Evolutionary conservation across 92 coral and sea anemone genomes (phyloP).

Genomic region (Umimayanthus chanpuru): DNA sequence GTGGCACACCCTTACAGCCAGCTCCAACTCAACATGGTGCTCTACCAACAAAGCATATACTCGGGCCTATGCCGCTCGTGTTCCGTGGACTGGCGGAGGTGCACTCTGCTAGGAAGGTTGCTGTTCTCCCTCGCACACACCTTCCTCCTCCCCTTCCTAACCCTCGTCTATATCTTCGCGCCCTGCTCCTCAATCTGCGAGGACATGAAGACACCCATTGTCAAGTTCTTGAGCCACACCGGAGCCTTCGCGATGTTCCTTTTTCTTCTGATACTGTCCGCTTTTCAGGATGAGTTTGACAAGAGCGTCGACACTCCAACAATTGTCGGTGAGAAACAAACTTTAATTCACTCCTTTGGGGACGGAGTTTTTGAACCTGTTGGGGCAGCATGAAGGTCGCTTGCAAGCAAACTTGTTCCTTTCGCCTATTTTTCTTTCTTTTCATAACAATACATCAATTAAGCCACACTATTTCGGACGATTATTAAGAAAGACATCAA

Average conservation of each 20-base stretch:
- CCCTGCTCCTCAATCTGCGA: slow-evolving; percentile 48
- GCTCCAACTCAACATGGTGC: slow-evolving; percentile 58
- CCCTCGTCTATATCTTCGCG: slow-evolving; percentile 43
- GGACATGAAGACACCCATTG: slow-evolving; percentile 57
- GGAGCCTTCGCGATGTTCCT: slow-evolving; percentile 61
- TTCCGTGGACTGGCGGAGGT: slow-evolving; percentile 53
- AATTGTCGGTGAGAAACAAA: slow-evolving; percentile 47
- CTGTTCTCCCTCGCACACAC: slow-evolving; percentile 55
- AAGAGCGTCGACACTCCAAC: slow-evolving; percentile 46
- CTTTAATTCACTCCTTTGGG: too few species aligned
- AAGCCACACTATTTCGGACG: too few species aligned
- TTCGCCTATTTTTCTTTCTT: too few species aligned
- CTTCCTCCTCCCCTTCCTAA: slow-evolving; percentile 59
- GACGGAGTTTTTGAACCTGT: too few species aligned
- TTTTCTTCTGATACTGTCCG: slow-evolving; percentile 49
- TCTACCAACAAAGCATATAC: slow-evolving; percentile 53
- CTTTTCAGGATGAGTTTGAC: slow-evolving; percentile 60
- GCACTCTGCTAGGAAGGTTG: slow-evolving; percentile 39
- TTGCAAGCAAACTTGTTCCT: too few species aligned
- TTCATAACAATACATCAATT: too few species aligned
- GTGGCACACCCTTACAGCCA: slow-evolving; percentile 74
- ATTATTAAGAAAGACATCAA: too few species aligned
- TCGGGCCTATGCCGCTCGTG: slow-evolving; percentile 35
- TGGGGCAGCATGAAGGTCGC: too few species aligned
- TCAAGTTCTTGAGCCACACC: slow-evolving; percentile 65